Evolutionary conservation across 2,113 vertebrate species (phyloP).

Genomic region (Lasiurus borealis): DNA sequence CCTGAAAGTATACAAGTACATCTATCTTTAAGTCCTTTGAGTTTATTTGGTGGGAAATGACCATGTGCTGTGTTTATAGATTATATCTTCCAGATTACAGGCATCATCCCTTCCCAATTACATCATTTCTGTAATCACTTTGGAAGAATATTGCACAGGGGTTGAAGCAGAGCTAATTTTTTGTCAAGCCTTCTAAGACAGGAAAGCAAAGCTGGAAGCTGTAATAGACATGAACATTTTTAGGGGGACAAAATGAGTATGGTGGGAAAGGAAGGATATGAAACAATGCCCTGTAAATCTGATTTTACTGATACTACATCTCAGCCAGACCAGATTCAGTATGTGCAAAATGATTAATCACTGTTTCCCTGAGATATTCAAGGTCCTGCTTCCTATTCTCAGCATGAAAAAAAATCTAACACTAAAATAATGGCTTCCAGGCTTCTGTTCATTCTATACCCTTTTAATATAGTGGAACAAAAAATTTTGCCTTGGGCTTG

Average conservation of each 20-base stretch:
- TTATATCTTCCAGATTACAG: neutral
- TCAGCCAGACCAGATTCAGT: constrained; percentile 79
- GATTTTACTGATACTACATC: constrained; percentile 68
- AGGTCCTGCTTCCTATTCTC: constrained; percentile 83
- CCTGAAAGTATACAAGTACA: neutral
- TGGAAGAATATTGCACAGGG: neutral
- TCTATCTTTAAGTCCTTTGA: neutral
- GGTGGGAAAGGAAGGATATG: neutral
- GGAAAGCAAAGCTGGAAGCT: constrained; percentile 32
- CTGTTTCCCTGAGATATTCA: constrained; percentile 81
- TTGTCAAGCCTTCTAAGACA: neutral
- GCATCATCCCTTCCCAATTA: neutral
- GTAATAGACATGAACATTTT: constrained; percentile 2
- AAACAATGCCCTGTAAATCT: constrained; percentile 73
- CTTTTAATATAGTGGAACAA: constrained; percentile 83
- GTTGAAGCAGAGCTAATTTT: constrained; percentile 50
- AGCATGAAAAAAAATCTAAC: constrained; percentile 76
- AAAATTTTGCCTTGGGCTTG: constrained; percentile 81
- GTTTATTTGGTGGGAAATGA: neutral
- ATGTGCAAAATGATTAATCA: constrained; percentile 84
- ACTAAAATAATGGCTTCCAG: constrained; percentile 85
- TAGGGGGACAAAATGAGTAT: neutral
- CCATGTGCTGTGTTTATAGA: neutral
- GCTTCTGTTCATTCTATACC: constrained; percentile 77
- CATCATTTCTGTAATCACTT: neutral